phyloP scores from a whole-genome alignment of 64 coral and sea anemone species.

The Acropora yongei region DNA sequence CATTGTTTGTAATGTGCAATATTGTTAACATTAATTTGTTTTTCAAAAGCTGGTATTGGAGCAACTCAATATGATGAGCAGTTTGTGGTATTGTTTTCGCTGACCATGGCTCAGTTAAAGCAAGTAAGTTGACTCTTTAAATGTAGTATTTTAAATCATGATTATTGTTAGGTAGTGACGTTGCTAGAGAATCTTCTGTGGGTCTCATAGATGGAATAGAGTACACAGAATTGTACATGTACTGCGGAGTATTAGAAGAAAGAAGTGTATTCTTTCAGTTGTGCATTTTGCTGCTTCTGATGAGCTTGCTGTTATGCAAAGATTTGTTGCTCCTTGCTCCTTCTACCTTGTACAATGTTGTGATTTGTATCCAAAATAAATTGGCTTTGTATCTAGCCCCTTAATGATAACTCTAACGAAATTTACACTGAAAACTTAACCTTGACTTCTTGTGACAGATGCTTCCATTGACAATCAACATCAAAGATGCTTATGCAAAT shows the following conservation, averaged over 20 bases:
- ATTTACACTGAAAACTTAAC: neutral
- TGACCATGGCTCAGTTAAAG: constrained; percentile 98
- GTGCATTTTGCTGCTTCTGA: too few species aligned
- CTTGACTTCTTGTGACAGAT: constrained; percentile 53
- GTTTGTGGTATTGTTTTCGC: constrained; percentile 84
- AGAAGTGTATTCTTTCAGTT: too few species aligned
- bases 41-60: constrained; percentile 81
- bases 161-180: neutral
- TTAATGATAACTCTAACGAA: too few species aligned
- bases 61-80: constrained; percentile 98
- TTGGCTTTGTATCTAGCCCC: too few species aligned
- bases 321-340: too few species aligned
- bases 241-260: too few species aligned
- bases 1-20: neutral
- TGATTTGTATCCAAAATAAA: too few species aligned
- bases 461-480: constrained; percentile 96
- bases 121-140: constrained; percentile 59
- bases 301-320: too few species aligned
- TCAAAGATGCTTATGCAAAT: constrained; percentile 98
- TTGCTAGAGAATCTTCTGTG: neutral
- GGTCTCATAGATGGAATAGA: too few species aligned
- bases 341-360: too few species aligned
- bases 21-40: neutral
- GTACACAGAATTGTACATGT: too few species aligned
- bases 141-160: neutral